Evolutionary conservation across 2,888 invertebrate species (phyloP), one percentile per base, ranked within the genome.

Genomic region (Polia nebulosa): DNA sequence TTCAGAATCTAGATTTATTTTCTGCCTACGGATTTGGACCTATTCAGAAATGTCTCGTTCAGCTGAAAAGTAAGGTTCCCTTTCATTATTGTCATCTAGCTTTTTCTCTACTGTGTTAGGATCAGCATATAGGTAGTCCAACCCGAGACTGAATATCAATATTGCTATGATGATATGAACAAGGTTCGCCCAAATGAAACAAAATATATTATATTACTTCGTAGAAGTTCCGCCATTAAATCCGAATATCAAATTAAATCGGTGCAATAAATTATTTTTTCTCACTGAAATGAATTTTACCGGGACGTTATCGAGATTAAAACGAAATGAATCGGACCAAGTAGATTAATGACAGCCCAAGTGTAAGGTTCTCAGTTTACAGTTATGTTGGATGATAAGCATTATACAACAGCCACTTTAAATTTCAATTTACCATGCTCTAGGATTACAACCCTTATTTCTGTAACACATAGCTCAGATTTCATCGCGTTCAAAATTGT

Each of bases 271-370:
- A 81, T 81, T 77, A 72, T 78, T 66, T 74, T 76, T 68, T 63
- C 69, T 66, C 51, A 78, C 68, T 63, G 69, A 81, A 72, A 71
- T 76, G 53, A 72, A 77, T 71, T 83, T 80, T 51, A 61, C 66
- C 15, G 20, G 32, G 72, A 78, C 78, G 69, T 78, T 81, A 85
- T 85, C 81, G 74, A 78, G 80, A 85, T 80, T 75, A 74, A 84
- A 80, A 76, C 60, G 60, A 76, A 85, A 86, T 86, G 83, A 85
- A 88, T 85, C 78, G 80, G 74, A 56, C 71, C 58, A 66, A 61
- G 75, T 75, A 83, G 82, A 87, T 86, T 86, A 86, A 87, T 86
- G 80, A 82, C 76, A 71, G 61, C 36, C 57, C 47, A 58, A 76
- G 76, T 76, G 65, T 72, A 77, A 75, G 62, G 71, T 68, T 78